Conservation (phyloP, 2,113 vertebrate genomes). For the Abramis brama region DNA sequence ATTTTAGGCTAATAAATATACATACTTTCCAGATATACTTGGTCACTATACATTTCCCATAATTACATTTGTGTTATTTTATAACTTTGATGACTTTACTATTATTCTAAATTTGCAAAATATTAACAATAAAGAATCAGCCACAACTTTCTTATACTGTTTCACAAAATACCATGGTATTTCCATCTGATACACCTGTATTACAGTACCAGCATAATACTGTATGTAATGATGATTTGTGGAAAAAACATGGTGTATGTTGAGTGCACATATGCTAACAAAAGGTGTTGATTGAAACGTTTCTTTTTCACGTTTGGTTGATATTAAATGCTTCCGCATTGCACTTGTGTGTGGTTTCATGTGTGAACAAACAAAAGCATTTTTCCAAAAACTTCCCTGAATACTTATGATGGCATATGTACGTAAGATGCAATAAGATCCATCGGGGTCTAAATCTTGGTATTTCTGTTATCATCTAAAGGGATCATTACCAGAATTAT, state of each 20-base stretch:
- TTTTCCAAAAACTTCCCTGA: not conserved
- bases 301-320: not conserved
- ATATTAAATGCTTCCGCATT: not conserved
- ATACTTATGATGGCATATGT: not conserved
- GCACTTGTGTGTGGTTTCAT: not conserved
- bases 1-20: too few relatives aligned
- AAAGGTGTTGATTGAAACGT: not conserved
- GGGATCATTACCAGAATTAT: not conserved
- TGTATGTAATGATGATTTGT: not conserved
- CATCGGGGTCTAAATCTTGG: slow-evolving; percentile 8
- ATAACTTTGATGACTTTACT: not conserved
- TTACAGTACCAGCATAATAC: not conserved
- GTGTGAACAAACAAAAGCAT: slow-evolving; percentile 24
- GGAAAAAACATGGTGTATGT: not conserved
- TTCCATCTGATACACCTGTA: not conserved
- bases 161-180: not conserved
- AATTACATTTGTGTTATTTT: not conserved
- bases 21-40: too few relatives aligned
- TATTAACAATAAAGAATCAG: not conserved
- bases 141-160: not conserved
- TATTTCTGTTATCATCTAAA: not conserved
- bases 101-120: not conserved
- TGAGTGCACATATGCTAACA: not conserved
- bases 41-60: too few relatives aligned
- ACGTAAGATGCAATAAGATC: slow-evolving; percentile 7